phyloP scores from a whole-genome alignment of 2,888 invertebrate genomes.

The Rhamnusium bicolor region DNA sequence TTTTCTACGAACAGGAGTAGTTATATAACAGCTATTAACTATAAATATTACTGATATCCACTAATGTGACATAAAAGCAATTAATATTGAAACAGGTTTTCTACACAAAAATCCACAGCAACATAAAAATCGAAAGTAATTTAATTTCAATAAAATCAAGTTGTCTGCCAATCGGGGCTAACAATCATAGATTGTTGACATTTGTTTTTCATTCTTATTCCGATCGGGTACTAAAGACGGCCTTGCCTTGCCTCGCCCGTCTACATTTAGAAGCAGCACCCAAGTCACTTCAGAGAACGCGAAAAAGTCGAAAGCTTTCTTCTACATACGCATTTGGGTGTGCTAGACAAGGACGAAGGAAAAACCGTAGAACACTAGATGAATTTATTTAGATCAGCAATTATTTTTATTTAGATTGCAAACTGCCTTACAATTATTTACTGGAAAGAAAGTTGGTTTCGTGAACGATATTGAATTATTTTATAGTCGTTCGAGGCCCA shows the following conservation, averaged over 20 bases:
- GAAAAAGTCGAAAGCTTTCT: slow-evolving; percentile 35
- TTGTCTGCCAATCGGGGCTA: slow-evolving; percentile 19
- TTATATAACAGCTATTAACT: slow-evolving; percentile 9
- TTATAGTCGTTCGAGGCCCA: slow-evolving; percentile 7
- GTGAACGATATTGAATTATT: slow-evolving; percentile 12
- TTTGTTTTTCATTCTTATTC: slow-evolving; percentile 36
- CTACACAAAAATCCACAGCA: background rate
- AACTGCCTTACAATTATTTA: slow-evolving; percentile 17
- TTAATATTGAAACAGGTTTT: background rate
- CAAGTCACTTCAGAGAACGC: slow-evolving; percentile 20
- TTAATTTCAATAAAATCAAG: slow-evolving; percentile 34
- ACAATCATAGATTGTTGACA: slow-evolving; percentile 32
- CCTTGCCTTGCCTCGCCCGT: slow-evolving; percentile 38
- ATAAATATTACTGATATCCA: background rate
- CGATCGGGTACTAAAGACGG: slow-evolving; percentile 29
- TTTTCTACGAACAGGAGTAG: background rate
- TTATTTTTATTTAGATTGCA: slow-evolving; percentile 29
- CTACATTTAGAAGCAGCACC: slow-evolving; percentile 31
- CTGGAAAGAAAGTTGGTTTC: slow-evolving; percentile 24
- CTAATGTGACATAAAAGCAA: background rate
- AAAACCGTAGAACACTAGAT: background rate
- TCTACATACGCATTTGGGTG: slow-evolving; percentile 7
- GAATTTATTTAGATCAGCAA: slow-evolving; percentile 15
- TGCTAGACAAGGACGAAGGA: slow-evolving; percentile 12
- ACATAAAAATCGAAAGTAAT: slow-evolving; percentile 28